Evolutionary conservation across 2,797 vertebrate genomes (phyloP).

Genomic region (Takifugu rubripes): DNA sequence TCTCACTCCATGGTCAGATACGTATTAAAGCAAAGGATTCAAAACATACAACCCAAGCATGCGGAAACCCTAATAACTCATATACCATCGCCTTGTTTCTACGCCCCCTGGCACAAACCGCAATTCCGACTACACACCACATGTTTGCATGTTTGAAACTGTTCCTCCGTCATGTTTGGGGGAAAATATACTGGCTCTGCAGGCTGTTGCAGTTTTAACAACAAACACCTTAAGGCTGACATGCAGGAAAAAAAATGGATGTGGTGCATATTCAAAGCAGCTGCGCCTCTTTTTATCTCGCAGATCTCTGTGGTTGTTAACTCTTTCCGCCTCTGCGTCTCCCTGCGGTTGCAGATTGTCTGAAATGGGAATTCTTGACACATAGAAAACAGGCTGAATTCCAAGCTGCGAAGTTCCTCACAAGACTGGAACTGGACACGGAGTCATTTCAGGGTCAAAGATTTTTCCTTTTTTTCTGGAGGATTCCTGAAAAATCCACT

Average conservation of each 20-base stretch:
- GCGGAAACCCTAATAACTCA: constrained; percentile 39
- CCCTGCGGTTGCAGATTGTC: constrained; percentile 30
- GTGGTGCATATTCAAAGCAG: constrained; percentile 30
- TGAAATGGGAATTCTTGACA: constrained; percentile 63
- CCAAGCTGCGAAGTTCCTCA: constrained; percentile 80
- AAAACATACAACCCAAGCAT: constrained; percentile 35
- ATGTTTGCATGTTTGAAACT: constrained; percentile 54
- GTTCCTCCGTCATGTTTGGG: constrained; percentile 32
- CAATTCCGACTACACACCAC: constrained; percentile 36
- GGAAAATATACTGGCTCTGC: constrained; percentile 19
- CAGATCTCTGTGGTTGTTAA: constrained; percentile 37
- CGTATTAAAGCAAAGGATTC: constrained; percentile 30
- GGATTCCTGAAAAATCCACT: constrained; percentile 70
- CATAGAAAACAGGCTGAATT: constrained; percentile 70
- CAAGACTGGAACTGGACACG: constrained; percentile 64
- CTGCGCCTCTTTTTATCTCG: constrained; percentile 27
- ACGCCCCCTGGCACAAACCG: constrained; percentile 37
- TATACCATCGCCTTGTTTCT: constrained; percentile 23
- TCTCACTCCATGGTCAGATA: constrained; percentile 17
- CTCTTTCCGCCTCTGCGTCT: constrained; percentile 36
- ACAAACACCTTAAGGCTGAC: constrained; percentile 31
- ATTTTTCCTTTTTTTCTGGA: constrained; percentile 49
- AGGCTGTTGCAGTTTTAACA: constrained; percentile 26
- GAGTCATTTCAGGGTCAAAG: constrained; percentile 70
- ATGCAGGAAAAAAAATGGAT: constrained; percentile 3